Percentiles rank a stretch among this genome's conserved stretches.
Conservation (phyloP, 1,140 invertebrate species). For the Zaprionus vittiger region DNA sequence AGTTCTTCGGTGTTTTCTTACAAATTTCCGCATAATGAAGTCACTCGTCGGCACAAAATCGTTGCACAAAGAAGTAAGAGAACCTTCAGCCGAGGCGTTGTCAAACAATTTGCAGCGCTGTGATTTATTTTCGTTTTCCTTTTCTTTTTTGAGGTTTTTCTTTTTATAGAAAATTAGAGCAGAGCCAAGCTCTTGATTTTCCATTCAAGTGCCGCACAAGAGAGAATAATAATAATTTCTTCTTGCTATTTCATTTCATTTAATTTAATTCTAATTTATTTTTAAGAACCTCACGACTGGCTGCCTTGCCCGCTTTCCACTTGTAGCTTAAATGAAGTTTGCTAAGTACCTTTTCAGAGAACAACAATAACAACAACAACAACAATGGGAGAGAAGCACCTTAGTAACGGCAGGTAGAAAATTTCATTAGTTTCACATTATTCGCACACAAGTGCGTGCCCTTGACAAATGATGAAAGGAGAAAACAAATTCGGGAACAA, state of each 20-base stretch:
- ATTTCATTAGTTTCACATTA: constrained; percentile 73
- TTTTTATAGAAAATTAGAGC: constrained; percentile 71
- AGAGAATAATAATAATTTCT: constrained; percentile 59
- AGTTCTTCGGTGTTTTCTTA: constrained; percentile 68
- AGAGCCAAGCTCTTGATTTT: constrained; percentile 68
- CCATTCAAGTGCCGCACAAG: constrained; percentile 64
- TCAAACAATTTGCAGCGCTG: constrained; percentile 47
- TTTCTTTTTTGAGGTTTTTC: constrained; percentile 16
- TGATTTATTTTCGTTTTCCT: constrained; percentile 56
- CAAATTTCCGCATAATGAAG: constrained; percentile 75
- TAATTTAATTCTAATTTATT: constrained; percentile 82
- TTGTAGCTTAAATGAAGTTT: constrained; percentile 78
- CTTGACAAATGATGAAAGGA: constrained; percentile 53
- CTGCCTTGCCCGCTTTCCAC: constrained; percentile 27
- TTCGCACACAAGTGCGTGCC: constrained; percentile 57
- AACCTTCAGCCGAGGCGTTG: constrained; percentile 35
- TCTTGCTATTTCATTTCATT: constrained; percentile 71
- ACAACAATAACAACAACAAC: constrained; percentile 50
- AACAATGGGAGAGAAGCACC: constrained; percentile 32
- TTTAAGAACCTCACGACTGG: constrained; percentile 48
- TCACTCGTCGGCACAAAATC: constrained; percentile 60
- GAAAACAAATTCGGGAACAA: constrained; percentile 12
- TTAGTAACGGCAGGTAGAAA: constrained; percentile 74
- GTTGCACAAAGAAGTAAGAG: constrained; percentile 46
- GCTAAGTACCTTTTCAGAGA: constrained; percentile 71